These are phyloP conservation scores for Lamproptera curius DNA, from an alignment of 2,888 invertebrate genomes.

Conservation along the genomic window DNA sequence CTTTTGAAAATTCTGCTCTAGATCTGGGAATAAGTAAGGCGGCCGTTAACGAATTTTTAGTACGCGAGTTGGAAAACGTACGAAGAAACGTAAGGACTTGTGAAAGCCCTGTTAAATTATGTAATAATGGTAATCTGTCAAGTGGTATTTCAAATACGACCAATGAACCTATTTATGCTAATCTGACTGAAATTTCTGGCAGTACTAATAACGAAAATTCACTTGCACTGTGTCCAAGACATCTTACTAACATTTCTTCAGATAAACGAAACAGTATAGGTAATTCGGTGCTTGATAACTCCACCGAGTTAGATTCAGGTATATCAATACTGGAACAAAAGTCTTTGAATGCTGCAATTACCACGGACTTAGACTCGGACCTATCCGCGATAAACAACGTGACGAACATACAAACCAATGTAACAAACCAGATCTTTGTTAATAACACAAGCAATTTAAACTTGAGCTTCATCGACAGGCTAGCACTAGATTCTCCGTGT, in stretches of 20 bases:
- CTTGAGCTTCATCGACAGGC: slow-evolving; percentile 68
- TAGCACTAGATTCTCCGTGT: slow-evolving; percentile 62
- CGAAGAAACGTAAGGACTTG: slow-evolving; percentile 44
- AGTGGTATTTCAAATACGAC: background rate
- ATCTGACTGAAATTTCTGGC: slow-evolving; percentile 32
- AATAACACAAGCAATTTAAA: slow-evolving; percentile 58
- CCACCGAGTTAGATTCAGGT: slow-evolving; percentile 46
- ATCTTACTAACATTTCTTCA: background rate
- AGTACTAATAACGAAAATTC: slow-evolving; percentile 1
- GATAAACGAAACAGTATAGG: slow-evolving; percentile 5
- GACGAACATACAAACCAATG: slow-evolving; percentile 52
- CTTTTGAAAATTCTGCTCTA: slow-evolving; percentile 65
- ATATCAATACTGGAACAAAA: slow-evolving; percentile 56
- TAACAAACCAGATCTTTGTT: slow-evolving; percentile 57
- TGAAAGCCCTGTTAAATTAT: slow-evolving; percentile 29
- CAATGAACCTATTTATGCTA: slow-evolving; percentile 52
- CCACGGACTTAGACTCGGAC: slow-evolving; percentile 29
- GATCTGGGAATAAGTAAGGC: slow-evolving; percentile 58
- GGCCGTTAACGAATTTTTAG: slow-evolving; percentile 57
- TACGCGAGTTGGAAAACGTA: slow-evolving; percentile 64
- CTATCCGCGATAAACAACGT: slow-evolving; percentile 37
- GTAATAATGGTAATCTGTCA: slow-evolving; percentile 14
- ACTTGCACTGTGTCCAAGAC: slow-evolving; percentile 20
- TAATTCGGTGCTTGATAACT: slow-evolving; percentile 21
- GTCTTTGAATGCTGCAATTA: slow-evolving; percentile 34